Percentiles rank a stretch among this genome's conserved stretches.
Conservation (phyloP, 1,140 invertebrate genomes). For the Atta cephalotes region DNA sequence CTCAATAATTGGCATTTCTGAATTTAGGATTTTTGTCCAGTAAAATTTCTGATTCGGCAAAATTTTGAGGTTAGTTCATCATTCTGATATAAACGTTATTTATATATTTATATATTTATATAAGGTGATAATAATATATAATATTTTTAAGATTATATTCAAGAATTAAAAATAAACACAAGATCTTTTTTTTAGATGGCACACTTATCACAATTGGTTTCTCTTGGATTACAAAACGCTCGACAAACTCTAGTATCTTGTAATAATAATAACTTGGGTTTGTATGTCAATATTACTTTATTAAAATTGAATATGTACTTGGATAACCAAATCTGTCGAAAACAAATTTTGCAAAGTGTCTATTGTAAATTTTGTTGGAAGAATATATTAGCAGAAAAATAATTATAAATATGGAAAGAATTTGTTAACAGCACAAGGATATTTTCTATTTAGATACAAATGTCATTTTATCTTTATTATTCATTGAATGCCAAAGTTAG, state of each 20-base stretch:
- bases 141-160: not conserved
- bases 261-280: constrained; percentile 56
- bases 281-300: constrained; percentile 41
- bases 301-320: not conserved
- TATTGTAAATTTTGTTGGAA: not conserved
- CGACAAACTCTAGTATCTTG: not conserved
- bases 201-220: constrained; percentile 29
- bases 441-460: too few species aligned
- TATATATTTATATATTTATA: too few species aligned
- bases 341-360: not conserved
- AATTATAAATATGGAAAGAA: not conserved
- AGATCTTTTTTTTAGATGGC: constrained; percentile 39
- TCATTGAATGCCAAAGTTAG: too few species aligned
- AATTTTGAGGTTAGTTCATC: not conserved
- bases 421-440: not conserved
- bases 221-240: constrained; percentile 34
- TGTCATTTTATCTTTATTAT: too few species aligned
- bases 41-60: not conserved
- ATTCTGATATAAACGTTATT: not conserved
- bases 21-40: not conserved
- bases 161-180: not conserved
- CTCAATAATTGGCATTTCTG: too few species aligned
- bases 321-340: not conserved
- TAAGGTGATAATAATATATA: not conserved
- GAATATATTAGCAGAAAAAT: not conserved